A percentile compares a stretch with the other conserved stretches of the same genome.
These are phyloP conservation scores for Orthonevra nobilis DNA, from an alignment of 2,888 invertebrate species.

Conservation along the genomic window DNA sequence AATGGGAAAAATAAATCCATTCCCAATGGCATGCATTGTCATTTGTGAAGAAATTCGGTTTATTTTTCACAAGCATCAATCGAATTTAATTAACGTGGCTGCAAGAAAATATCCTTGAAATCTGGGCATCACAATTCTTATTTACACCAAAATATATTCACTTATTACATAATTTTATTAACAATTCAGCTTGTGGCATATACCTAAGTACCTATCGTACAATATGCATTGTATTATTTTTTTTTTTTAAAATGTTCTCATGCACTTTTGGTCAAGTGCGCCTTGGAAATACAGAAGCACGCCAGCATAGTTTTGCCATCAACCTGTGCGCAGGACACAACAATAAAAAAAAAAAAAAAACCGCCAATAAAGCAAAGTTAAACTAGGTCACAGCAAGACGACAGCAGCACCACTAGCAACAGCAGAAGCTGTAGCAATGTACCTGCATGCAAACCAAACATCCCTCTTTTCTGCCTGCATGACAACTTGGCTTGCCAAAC, in stretches of 20 bases:
- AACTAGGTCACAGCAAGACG: slow-evolving; percentile 68
- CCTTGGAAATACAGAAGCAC: slow-evolving; percentile 52
- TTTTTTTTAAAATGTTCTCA: slow-evolving; percentile 32
- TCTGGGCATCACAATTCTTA: slow-evolving; percentile 45
- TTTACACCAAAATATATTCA: slow-evolving; percentile 34
- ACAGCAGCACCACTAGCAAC: slow-evolving; percentile 33
- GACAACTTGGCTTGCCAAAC: slow-evolving; percentile 45
- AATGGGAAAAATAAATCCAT: too few species aligned
- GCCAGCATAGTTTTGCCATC: slow-evolving; percentile 47
- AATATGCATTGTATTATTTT: slow-evolving; percentile 26
- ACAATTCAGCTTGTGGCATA: too few species aligned
- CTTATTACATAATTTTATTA: slow-evolving; percentile 51
- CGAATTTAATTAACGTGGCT: background rate
- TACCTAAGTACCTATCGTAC: too few species aligned
- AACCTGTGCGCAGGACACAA: slow-evolving; percentile 67
- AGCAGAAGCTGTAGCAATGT: slow-evolving; percentile 34
- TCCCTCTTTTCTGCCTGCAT: slow-evolving; percentile 37
- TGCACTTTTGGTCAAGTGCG: slow-evolving; percentile 67
- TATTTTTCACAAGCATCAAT: too few species aligned
- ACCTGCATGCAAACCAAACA: slow-evolving; percentile 57
- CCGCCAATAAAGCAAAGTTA: slow-evolving; percentile 65
- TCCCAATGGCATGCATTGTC: too few species aligned
- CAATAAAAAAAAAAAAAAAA: slow-evolving; percentile 67
- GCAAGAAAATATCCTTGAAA: slow-evolving; percentile 52
- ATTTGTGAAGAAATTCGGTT: too few species aligned